These are phyloP conservation scores for Muntiacus muntjak DNA, from an alignment of 2,113 vertebrate species.

Conservation along the genomic window DNA sequence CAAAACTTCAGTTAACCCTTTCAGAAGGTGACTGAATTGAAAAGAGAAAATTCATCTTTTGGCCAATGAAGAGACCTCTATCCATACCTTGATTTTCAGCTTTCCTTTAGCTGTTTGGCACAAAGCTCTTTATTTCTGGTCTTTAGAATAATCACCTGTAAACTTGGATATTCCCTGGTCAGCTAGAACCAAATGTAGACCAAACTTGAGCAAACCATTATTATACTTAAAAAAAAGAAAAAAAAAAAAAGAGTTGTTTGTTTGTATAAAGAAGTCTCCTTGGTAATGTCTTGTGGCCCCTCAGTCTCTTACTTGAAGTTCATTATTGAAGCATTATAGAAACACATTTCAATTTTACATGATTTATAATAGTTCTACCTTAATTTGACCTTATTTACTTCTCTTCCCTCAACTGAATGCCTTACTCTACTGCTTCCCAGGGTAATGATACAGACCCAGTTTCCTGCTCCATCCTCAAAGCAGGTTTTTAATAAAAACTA, in stretches of 20 bases:
- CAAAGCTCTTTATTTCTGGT: background rate
- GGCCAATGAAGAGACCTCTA: background rate
- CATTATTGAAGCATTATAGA: background rate
- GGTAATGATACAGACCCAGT: background rate
- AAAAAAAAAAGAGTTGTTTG: background rate
- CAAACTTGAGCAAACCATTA: background rate
- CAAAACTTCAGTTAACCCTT: background rate
- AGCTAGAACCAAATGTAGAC: constrained; percentile 16
- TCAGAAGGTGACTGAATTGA: background rate
- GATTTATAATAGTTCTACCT: background rate
- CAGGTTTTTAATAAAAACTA: constrained; percentile 10
- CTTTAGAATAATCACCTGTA: constrained; percentile 3
- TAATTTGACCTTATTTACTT: background rate
- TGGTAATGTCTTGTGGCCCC: background rate
- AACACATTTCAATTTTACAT: background rate
- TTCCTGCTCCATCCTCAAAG: background rate
- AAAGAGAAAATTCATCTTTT: constrained; percentile 16
- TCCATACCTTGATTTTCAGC: background rate
- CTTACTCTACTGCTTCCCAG: background rate
- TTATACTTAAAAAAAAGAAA: background rate
- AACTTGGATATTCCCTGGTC: background rate
- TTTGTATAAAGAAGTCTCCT: background rate
- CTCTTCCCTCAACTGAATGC: background rate
- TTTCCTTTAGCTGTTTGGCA: background rate
- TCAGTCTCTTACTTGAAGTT: background rate